These are phyloP conservation scores for Microcebus jonahi DNA, from an alignment of 2,113 vertebrate genomes.

Conservation along the genomic window DNA sequence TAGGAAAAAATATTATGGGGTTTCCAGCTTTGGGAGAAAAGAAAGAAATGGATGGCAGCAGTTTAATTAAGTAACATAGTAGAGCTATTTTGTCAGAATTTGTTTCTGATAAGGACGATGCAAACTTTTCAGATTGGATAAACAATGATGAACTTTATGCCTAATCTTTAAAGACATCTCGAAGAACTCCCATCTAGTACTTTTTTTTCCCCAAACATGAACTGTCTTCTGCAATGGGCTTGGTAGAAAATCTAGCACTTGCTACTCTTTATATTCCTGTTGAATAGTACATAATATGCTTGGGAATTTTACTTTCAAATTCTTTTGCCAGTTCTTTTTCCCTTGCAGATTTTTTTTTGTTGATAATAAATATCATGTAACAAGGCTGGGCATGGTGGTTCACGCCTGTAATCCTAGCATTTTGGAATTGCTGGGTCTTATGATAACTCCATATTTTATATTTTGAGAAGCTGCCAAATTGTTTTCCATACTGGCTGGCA, in stretches of 20 bases:
- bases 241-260: not conserved
- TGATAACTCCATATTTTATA: not conserved
- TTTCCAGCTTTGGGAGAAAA: slow-evolving; percentile 24
- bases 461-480: not conserved
- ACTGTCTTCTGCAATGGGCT: not conserved
- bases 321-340: not conserved
- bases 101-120: not conserved
- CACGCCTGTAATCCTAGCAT: not conserved
- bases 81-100: not conserved
- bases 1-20: not conserved
- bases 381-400: too few relatives aligned
- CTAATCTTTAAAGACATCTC: not conserved
- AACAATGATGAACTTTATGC: not conserved
- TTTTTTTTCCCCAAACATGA: not conserved
- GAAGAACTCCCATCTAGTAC: not conserved
- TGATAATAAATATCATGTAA: not conserved
- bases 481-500: not conserved
- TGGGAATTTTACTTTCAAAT: not conserved
- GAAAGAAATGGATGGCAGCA: not conserved
- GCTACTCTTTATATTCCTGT: not conserved
- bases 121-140: not conserved
- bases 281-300: not conserved
- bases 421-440: slow-evolving; percentile 12
- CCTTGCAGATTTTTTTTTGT: not conserved
- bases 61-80: not conserved